Percentiles rank a stretch among this genome's conserved stretches.
phyloP scores from a whole-genome alignment of 2,113 vertebrate species.

The Rhineura floridana region DNA sequence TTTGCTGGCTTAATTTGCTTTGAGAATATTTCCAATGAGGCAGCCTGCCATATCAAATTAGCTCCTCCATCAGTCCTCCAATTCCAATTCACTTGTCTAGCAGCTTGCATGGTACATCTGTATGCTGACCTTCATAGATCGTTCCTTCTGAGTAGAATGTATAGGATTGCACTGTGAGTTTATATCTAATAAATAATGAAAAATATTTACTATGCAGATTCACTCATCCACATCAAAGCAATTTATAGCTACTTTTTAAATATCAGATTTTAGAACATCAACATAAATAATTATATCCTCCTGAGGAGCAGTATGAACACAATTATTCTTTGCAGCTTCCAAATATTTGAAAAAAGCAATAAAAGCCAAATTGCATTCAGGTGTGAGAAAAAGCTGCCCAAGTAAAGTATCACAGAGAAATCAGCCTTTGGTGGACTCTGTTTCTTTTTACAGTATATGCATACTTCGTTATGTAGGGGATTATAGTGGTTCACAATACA shows the following conservation, averaged over 20 bases:
- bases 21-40: too few species aligned
- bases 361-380: background rate
- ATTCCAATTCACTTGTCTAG: too few species aligned
- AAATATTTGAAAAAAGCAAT: background rate
- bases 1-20: too few species aligned
- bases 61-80: too few species aligned
- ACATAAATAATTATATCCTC: background rate
- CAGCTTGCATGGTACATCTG: too few species aligned
- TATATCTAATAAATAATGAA: background rate
- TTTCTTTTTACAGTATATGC: background rate
- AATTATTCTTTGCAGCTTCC: background rate
- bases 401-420: background rate
- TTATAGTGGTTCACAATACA: background rate
- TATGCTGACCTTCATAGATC: too few species aligned
- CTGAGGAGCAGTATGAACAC: too few species aligned
- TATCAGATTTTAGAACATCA: background rate
- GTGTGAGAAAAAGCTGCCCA: background rate
- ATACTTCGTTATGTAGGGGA: background rate
- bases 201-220: background rate
- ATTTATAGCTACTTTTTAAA: background rate
- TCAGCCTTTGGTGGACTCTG: background rate
- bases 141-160: too few species aligned
- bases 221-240: too few species aligned
- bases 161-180: background rate
- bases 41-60: too few species aligned